Evolutionary conservation across 2,113 vertebrate genomes (phyloP).

Genomic region (Gila orcuttii): DNA sequence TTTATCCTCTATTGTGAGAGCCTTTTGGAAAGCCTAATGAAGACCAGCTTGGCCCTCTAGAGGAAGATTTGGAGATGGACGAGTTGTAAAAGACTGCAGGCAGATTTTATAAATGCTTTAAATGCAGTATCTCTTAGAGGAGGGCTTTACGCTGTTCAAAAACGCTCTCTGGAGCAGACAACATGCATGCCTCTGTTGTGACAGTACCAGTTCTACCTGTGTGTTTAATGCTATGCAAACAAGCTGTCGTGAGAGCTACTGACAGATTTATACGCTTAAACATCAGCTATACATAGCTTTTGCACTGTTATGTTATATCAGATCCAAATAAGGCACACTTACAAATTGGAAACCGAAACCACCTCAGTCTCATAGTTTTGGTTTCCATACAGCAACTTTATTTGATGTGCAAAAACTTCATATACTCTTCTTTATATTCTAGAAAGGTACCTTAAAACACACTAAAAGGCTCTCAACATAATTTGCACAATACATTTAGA

Average conservation of each 20-base stretch:
- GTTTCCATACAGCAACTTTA: background rate
- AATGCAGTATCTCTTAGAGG: constrained; percentile 21
- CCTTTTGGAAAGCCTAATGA: constrained; percentile 24
- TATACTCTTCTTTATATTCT: background rate
- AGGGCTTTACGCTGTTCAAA: constrained; percentile 38
- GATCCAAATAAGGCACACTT: background rate
- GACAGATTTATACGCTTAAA: constrained; percentile 16
- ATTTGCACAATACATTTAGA: background rate
- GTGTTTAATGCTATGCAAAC: constrained; percentile 25
- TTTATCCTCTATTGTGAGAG: constrained; percentile 21
- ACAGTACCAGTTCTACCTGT: constrained; percentile 50
- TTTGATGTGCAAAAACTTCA: background rate
- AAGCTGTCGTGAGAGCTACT: constrained; percentile 39
- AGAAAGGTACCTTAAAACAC: background rate
- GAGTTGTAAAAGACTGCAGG: constrained; percentile 25
- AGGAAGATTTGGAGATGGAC: constrained; percentile 16
- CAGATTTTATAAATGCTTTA: constrained; percentile 23
- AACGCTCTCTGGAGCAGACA: constrained; percentile 5
- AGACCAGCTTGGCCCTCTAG: constrained; percentile 16
- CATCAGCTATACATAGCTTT: constrained; percentile 23
- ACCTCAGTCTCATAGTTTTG: background rate
- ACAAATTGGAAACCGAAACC: constrained; percentile 4
- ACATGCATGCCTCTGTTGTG: constrained; percentile 33
- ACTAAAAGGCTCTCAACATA: background rate
- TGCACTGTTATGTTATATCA: background rate